Evolutionary conservation across 23 tunicate species (phyloP).

Genomic region (Phallusia fumigata): DNA sequence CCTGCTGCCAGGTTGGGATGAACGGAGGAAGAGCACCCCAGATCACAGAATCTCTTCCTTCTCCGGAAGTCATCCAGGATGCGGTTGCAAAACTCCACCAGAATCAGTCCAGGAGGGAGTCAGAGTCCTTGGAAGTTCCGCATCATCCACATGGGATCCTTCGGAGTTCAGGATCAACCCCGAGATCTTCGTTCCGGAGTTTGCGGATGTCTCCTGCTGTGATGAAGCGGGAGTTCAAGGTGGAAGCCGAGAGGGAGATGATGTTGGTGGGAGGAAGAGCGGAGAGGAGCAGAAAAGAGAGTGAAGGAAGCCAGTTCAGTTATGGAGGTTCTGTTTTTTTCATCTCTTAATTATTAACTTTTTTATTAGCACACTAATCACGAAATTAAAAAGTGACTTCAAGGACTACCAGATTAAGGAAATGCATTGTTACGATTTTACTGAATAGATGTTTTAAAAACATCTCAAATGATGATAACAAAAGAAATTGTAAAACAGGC

Average conservation of each 20-base stretch:
- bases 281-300: not conserved
- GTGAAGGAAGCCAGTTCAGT: constrained; percentile 10
- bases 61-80: constrained; percentile 32
- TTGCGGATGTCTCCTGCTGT: constrained; percentile 44
- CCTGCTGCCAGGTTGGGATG: constrained; percentile 33
- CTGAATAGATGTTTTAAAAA: too few species aligned
- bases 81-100: constrained; percentile 38
- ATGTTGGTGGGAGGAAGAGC: constrained; percentile 25
- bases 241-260: constrained; percentile 18
- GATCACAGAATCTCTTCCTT: constrained; percentile 25
- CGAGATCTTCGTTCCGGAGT: constrained; percentile 25
- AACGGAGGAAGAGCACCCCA: constrained; percentile 47
- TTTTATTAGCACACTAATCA: too few species aligned
- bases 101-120: not conserved
- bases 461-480: too few species aligned
- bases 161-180: constrained; percentile 29
- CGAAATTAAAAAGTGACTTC: too few species aligned
- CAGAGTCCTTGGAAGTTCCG: constrained; percentile 22
- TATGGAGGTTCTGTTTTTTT: not conserved
- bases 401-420: too few species aligned
- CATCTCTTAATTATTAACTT: not conserved
- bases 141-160: constrained; percentile 60
- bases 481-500: too few species aligned
- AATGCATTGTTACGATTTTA: too few species aligned
- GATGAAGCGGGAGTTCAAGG: constrained; percentile 32